Evolutionary conservation across 1,140 invertebrate species (phyloP), one percentile per base, ranked within the genome.

Genomic region (Drosophila nannoptera): DNA sequence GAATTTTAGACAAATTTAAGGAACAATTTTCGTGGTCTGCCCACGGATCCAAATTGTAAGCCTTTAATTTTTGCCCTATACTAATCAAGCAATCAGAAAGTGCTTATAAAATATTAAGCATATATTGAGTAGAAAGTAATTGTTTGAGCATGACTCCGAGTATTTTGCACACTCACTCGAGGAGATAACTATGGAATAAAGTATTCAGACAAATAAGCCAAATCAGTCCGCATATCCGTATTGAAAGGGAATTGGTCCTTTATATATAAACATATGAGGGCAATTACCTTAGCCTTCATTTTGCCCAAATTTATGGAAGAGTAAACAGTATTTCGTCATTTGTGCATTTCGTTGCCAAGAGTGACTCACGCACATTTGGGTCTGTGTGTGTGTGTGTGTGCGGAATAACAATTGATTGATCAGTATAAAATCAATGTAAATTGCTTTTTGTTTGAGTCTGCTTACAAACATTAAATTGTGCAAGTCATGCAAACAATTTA

Each of bases 401-500:
- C 11, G 2, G 4, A 14, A 38, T 8, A 43, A 53, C 40, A 63
- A 45, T 54, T 46, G 50, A 35, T 36, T 54, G 60, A 53, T 33
- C 31, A 14, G 49, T 7, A 50, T 29, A 7, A 50, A 52, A 38
- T 32, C 14, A 32, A 43, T 53, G 16, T 50, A 35, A 49, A 42
- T 16, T 50, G 46, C 40, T 43, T 43, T 40, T 43, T 46, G 45
- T 31, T 3, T 46, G 8, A 9, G 45, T 31, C 31, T 52, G 7
- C 22, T 16, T 29, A 7, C 22, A 22, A 22, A 22, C 22, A 22
- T 22, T 46, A 54, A 33, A 53, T 63, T 36, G 11, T 46, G 29
- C 11, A 12, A 35, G 40, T 62, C 46, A 62, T 33, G 49, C 60
- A 54, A 45, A 63, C 48, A 67, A 40, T 60, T 46, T 52, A 35